phyloP scores from a whole-genome alignment of 1,140 invertebrate genomes.

The Acromyrmex heyeri region DNA sequence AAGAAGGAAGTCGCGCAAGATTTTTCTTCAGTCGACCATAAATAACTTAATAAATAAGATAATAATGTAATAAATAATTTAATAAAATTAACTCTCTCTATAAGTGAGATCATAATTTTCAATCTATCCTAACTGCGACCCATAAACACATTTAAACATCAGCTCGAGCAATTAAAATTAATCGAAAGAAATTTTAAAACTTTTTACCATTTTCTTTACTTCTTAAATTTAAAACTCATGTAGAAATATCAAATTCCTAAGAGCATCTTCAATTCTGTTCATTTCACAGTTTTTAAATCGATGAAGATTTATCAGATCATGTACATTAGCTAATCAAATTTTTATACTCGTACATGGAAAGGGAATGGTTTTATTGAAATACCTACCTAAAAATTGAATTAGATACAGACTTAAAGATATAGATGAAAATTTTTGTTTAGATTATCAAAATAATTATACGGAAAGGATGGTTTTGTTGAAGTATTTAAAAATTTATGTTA shows the following conservation, averaged over 20 bases:
- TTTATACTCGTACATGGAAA: not conserved
- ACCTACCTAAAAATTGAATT: too few relatives aligned
- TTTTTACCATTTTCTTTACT: not conserved
- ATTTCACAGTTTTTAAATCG: not conserved
- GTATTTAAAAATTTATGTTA: too few relatives aligned
- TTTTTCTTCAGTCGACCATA: constrained; percentile 30
- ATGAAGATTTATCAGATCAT: not conserved
- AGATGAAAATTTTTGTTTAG: too few relatives aligned
- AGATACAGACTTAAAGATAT: too few relatives aligned
- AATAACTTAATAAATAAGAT: constrained; percentile 23
- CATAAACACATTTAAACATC: not conserved
- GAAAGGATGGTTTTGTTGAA: too few relatives aligned
- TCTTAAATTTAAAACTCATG: not conserved
- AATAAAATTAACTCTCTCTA: constrained; percentile 15
- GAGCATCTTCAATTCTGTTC: too few relatives aligned
- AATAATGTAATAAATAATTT: constrained; percentile 25
- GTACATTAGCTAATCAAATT: not conserved
- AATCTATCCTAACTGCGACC: not conserved
- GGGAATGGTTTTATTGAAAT: too few relatives aligned
- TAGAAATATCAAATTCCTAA: not conserved
- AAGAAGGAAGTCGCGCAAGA: constrained; percentile 41
- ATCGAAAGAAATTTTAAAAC: not conserved
- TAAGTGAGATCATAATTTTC: constrained; percentile 12
- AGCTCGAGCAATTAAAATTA: constrained; percentile 7
- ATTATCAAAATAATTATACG: too few relatives aligned